phyloP scores from a whole-genome alignment of 2,113 vertebrate genomes.

The Nematolebias whitei region DNA sequence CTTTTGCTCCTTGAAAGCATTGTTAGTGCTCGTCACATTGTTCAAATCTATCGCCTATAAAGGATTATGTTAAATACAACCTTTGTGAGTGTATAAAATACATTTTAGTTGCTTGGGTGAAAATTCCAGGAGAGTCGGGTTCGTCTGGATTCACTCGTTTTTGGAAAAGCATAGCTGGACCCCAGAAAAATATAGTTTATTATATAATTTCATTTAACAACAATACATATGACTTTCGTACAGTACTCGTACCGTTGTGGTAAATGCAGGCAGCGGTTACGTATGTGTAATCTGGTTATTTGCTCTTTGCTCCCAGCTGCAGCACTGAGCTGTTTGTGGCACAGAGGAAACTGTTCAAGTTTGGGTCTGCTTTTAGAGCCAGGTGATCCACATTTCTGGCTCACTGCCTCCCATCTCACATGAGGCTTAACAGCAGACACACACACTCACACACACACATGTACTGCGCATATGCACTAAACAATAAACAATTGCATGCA shows the following conservation, averaged over 20 bases:
- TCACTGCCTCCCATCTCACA: conserved; percentile 42
- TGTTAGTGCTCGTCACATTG: too few relatives aligned
- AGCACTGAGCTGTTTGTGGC: conserved; percentile 1
- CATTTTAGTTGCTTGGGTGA: background rate
- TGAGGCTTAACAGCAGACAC: conserved; percentile 19
- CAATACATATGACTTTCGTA: too few relatives aligned
- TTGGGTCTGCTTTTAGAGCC: conserved; percentile 44
- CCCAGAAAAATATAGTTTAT: too few relatives aligned
- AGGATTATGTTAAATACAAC: too few relatives aligned
- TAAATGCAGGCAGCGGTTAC: conserved; percentile 12
- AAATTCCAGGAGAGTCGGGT: too few relatives aligned
- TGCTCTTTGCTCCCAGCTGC: conserved; percentile 22
- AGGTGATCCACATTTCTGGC: conserved; percentile 65
- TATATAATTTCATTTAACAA: too few relatives aligned
- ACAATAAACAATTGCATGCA: conserved; percentile 2
- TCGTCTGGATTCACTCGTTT: too few relatives aligned
- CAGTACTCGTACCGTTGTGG: conserved; percentile 2
- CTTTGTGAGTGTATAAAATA: too few relatives aligned
- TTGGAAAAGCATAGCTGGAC: too few relatives aligned
- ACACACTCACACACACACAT: conserved; percentile 7
- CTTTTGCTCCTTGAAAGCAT: too few relatives aligned
- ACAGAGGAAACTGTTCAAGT: conserved; percentile 22
- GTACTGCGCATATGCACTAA: too few relatives aligned
- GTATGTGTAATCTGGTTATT: conserved; percentile 24
- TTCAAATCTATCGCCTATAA: too few relatives aligned